Evolutionary conservation across 2,888 invertebrate species (phyloP).

Genomic region (Tortrix viridana): DNA sequence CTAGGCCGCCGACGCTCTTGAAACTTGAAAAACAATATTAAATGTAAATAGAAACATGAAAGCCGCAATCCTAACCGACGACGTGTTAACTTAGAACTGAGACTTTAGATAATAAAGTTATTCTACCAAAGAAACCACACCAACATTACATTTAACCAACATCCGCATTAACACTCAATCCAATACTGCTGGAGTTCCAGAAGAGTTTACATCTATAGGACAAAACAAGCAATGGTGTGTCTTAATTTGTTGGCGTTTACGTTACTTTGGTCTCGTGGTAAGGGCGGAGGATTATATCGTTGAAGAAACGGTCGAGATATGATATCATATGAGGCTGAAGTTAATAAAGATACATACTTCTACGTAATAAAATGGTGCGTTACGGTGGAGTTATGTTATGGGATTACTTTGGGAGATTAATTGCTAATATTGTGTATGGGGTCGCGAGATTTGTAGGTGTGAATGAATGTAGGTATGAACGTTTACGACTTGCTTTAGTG

Average conservation of each 20-base stretch:
- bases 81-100: constrained; percentile 49
- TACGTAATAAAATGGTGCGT: constrained; percentile 65
- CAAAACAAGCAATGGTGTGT: constrained; percentile 40
- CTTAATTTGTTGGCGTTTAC: constrained; percentile 22
- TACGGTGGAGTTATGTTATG: constrained; percentile 58
- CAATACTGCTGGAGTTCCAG: constrained; percentile 32
- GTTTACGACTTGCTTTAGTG: neutral
- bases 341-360: constrained; percentile 66
- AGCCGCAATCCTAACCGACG: constrained; percentile 28
- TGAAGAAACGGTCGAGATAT: constrained; percentile 50
- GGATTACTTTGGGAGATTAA: constrained; percentile 36
- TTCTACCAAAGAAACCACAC: constrained; percentile 35
- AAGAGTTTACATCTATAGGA: neutral
- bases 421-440: constrained; percentile 25
- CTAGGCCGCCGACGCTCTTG: too few species aligned
- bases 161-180: constrained; percentile 24
- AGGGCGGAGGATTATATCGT: constrained; percentile 47
- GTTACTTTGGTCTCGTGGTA: constrained; percentile 38
- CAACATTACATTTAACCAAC: constrained; percentile 4
- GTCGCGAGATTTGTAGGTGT: neutral
- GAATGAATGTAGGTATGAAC: neutral
- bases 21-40: constrained; percentile 23
- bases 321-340: constrained; percentile 61
- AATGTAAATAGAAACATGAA: constrained; percentile 31
- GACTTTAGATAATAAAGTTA: constrained; percentile 47